These are phyloP conservation scores for Ypsolopha sequella DNA, from an alignment of 2,888 invertebrate species.

Conservation along the genomic window DNA sequence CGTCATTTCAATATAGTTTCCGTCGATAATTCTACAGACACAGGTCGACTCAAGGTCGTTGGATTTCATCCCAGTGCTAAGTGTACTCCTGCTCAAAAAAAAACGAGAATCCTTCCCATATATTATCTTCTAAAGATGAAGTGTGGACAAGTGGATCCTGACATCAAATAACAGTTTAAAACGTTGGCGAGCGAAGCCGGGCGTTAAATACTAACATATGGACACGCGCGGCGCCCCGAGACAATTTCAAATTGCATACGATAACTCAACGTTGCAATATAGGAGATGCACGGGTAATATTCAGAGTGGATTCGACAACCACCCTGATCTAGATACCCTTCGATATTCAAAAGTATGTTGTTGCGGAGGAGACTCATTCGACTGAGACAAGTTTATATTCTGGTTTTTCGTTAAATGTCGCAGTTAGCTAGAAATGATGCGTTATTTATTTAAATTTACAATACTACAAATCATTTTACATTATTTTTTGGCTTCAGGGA, in stretches of 20 bases:
- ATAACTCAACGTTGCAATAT: slow-evolving; percentile 42
- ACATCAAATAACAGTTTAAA: slow-evolving; percentile 23
- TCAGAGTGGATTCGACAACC: background rate
- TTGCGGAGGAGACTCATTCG: background rate
- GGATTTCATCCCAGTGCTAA: background rate
- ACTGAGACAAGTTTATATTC: too few species aligned
- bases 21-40: too few species aligned
- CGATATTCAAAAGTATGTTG: background rate
- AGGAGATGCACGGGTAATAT: slow-evolving; percentile 16
- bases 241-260: slow-evolving; percentile 50
- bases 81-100: background rate
- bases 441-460: background rate
- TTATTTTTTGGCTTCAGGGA: background rate
- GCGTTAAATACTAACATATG: background rate
- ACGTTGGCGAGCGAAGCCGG: background rate
- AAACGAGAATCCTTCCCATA: slow-evolving; percentile 12
- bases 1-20: too few species aligned
- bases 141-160: slow-evolving; percentile 27
- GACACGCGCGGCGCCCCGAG: slow-evolving; percentile 30
- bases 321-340: background rate
- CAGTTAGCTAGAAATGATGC: background rate
- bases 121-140: slow-evolving; percentile 15
- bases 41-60: too few species aligned
- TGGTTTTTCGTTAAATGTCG: too few species aligned
- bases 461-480: too few species aligned